Evolutionary conservation across 92 coral and sea anemone genomes (phyloP).

Genomic region (Palythoa grandiflora): DNA sequence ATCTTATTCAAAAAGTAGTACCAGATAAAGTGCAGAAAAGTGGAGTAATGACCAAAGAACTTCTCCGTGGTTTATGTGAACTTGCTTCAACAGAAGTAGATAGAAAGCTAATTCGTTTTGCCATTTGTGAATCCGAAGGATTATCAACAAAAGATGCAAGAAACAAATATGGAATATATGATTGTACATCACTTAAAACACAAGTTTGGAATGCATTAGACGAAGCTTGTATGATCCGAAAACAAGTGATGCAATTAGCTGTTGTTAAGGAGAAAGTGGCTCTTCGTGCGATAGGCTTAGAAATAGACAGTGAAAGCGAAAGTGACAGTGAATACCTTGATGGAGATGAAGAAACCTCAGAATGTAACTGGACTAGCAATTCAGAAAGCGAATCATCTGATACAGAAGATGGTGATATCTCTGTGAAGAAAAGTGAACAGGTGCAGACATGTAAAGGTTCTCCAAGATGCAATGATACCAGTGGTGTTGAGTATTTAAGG

Average conservation of each 20-base stretch:
- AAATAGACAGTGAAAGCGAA: conserved; percentile 49
- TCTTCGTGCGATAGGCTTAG: conserved; percentile 39
- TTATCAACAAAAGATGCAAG: too few relatives aligned
- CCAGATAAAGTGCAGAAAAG: conserved; percentile 25
- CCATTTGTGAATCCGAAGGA: too few relatives aligned
- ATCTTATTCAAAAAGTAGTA: conserved; percentile 8
- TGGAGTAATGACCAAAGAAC: conserved; percentile 36
- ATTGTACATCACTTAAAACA: conserved; percentile 37
- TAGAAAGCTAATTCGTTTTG: conserved; percentile 46
- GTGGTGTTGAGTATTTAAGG: background rate
- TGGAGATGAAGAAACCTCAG: conserved; percentile 38
- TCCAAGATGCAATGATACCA: conserved; percentile 21
- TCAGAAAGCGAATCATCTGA: conserved; percentile 48
- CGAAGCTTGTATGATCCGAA: conserved; percentile 36
- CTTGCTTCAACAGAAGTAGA: conserved; percentile 53
- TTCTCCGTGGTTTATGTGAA: conserved; percentile 40
- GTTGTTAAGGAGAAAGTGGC: conserved; percentile 35
- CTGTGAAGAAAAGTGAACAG: conserved; percentile 36
- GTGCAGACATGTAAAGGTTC: conserved; percentile 19
- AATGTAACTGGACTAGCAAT: conserved; percentile 54
- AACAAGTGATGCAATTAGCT: conserved; percentile 44
- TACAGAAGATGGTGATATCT: conserved; percentile 14
- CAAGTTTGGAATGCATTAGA: conserved; percentile 47
- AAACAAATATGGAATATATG: conserved; percentile 43
- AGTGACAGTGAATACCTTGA: conserved; percentile 42